These are phyloP conservation scores for Diorhabda elongata DNA, from an alignment of 1,140 invertebrate genomes.

Conservation along the genomic window DNA sequence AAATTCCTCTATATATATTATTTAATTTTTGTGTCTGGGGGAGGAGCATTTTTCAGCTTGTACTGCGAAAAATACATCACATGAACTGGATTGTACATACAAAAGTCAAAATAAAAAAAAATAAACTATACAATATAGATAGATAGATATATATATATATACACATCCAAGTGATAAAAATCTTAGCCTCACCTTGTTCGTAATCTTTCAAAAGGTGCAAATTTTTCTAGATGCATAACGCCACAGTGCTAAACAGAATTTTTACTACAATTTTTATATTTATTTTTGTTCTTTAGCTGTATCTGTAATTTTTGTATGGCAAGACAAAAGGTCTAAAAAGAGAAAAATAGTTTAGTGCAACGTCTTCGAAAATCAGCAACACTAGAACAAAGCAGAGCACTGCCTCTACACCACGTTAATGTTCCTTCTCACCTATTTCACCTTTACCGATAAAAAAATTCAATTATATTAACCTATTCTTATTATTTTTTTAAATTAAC, in stretches of 20 bases:
- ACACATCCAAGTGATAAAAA: not conserved
- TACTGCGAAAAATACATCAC: constrained; percentile 25
- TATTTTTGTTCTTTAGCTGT: not conserved
- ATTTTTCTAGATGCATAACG: constrained; percentile 17
- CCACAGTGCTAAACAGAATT: constrained; percentile 20
- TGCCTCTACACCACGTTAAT: too few relatives aligned
- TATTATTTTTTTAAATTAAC: too few relatives aligned
- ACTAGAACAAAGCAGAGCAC: not conserved
- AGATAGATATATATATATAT: not conserved
- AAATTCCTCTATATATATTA: constrained; percentile 21
- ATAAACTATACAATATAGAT: not conserved
- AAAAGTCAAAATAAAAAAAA: constrained; percentile 3
- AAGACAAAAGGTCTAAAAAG: constrained; percentile 34
- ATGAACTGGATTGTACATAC: constrained; percentile 20
- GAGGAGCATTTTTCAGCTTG: constrained; percentile 15
- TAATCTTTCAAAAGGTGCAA: constrained; percentile 15
- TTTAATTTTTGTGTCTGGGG: constrained; percentile 21
- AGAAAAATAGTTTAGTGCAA: constrained; percentile 30
- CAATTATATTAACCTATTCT: too few relatives aligned
- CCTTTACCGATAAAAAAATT: too few relatives aligned
- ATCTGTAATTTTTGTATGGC: constrained; percentile 13
- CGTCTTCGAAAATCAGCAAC: not conserved
- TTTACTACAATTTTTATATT: constrained; percentile 17
- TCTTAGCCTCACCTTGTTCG: not conserved
- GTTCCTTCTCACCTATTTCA: too few relatives aligned